Evolutionary conservation across 2,888 invertebrate species (phyloP), one percentile per base, ranked within the genome.

Genomic region (Ormyrus nitidulus): DNA sequence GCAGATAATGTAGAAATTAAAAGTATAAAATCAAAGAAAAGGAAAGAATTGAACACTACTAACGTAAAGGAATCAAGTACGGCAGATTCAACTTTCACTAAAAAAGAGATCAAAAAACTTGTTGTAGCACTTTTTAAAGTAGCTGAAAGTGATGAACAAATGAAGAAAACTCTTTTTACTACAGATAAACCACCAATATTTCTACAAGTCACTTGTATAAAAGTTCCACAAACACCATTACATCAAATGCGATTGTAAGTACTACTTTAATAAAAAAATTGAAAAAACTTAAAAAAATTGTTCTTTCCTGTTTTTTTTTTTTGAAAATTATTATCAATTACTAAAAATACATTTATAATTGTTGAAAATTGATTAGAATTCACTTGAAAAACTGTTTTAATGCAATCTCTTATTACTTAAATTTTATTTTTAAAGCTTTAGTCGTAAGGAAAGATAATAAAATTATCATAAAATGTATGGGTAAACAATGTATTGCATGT

Each of bases 181-280:
- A 92, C 92, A 59, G 93, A 93, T 83, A 82, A 81, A 13, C 90
- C 91, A 78, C 92, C 93, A 10, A 91, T 95, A 85, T 93, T 93
- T 86, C 89, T 93, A 69, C 93, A 93, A 90, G 90, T 95, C 46
- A 91, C 91, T 48, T 92, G 93, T 79, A 92, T 95, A 56, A 95
- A 94, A 91, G 93, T 95, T 74, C 93, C 95, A 49, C 92, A 92
- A 82, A 91, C 91, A 53, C 91, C 93, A 2, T 92, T 91, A 76
- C 92, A 93, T 77, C 92, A 94, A 83, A 90, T 94, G 5, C 93
- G 93, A 89, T 90, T 95, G 93, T 94, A 91, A 92, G 94, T 92
- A 85, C 71, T 77, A 58, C 70, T 71, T 61, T 65, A 62, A 59
- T 0, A 48, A 2, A 62, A 8, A 9, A 44, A 48, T 69, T 65